These are phyloP conservation scores for Schizothorax lantsangensis DNA, from an alignment of 2,797 vertebrate species.

Conservation along the genomic window DNA sequence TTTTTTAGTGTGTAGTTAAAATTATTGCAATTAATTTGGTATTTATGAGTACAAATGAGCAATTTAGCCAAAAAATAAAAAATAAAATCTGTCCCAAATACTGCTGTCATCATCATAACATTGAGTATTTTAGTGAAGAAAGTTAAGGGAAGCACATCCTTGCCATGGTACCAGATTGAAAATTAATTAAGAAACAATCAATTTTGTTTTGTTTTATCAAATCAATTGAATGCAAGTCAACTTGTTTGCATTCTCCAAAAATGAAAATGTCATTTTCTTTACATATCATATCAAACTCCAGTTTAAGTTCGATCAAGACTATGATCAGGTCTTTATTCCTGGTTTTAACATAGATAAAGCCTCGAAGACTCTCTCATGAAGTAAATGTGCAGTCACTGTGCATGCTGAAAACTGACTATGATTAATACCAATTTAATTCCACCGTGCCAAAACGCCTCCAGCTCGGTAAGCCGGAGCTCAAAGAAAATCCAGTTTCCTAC, in stretches of 20 bases:
- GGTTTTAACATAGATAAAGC: neutral
- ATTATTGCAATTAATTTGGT: neutral
- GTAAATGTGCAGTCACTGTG: neutral
- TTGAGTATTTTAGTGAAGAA: neutral
- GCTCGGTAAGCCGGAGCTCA: neutral
- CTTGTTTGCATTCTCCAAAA: neutral
- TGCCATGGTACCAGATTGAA: neutral
- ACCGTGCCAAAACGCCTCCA: neutral
- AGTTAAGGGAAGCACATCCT: neutral
- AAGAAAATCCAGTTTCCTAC: neutral
- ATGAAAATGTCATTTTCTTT: neutral
- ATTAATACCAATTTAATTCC: conserved; percentile 22
- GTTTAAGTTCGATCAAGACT: neutral
- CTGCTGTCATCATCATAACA: neutral
- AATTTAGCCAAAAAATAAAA: neutral
- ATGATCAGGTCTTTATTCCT: neutral
- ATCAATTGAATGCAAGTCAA: neutral
- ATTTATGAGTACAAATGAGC: neutral
- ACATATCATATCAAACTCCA: neutral
- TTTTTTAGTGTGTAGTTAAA: too few species aligned
- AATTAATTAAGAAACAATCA: neutral
- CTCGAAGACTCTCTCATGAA: neutral
- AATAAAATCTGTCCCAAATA: neutral
- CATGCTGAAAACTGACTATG: neutral
- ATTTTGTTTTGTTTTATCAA: neutral